phyloP scores from a whole-genome alignment of 92 coral and sea anemone genomes.

The Phenganax stokvisi region DNA sequence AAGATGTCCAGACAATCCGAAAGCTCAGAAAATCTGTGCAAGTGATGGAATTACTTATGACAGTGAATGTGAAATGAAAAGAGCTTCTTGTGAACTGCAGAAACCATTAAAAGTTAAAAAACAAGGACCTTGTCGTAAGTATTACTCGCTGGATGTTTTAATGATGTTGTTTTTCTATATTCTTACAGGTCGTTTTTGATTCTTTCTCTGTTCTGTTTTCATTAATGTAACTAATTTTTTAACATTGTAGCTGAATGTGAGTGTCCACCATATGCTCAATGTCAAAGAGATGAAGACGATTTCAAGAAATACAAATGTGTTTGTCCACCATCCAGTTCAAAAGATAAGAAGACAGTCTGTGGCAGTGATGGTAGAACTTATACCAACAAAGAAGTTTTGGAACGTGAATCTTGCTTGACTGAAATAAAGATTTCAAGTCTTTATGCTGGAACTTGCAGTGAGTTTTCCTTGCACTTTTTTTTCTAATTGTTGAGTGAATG shows the following conservation, averaged over 20 bases:
- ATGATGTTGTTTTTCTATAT: background rate
- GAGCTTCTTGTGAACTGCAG: constrained; percentile 53
- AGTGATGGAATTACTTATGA: constrained; percentile 57
- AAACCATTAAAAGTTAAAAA: constrained; percentile 12
- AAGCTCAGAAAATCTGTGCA: constrained; percentile 61
- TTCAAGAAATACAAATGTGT: constrained; percentile 32
- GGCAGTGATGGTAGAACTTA: constrained; percentile 86
- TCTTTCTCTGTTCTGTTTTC: constrained; percentile 16
- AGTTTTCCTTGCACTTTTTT: background rate
- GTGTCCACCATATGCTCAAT: constrained; percentile 33
- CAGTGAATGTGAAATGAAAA: constrained; percentile 46
- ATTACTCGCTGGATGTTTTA: background rate
- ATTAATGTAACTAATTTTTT: background rate
- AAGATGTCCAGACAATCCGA: constrained; percentile 43
- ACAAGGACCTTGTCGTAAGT: constrained; percentile 18
- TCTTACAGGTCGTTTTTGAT: background rate
- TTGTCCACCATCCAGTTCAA: constrained; percentile 19
- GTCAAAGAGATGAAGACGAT: constrained; percentile 11
- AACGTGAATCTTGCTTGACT: constrained; percentile 64
- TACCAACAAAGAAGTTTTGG: constrained; percentile 62
- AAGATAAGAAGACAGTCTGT: constrained; percentile 50
- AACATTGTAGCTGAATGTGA: constrained; percentile 18
- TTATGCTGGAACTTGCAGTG: background rate
- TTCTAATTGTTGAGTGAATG: no score
- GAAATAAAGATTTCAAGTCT: constrained; percentile 48